Percentiles rank a stretch among this genome's conserved stretches.
Evolutionary conservation across 2,888 invertebrate species (phyloP).

Genomic region (Lampropteryx suffumata): DNA sequence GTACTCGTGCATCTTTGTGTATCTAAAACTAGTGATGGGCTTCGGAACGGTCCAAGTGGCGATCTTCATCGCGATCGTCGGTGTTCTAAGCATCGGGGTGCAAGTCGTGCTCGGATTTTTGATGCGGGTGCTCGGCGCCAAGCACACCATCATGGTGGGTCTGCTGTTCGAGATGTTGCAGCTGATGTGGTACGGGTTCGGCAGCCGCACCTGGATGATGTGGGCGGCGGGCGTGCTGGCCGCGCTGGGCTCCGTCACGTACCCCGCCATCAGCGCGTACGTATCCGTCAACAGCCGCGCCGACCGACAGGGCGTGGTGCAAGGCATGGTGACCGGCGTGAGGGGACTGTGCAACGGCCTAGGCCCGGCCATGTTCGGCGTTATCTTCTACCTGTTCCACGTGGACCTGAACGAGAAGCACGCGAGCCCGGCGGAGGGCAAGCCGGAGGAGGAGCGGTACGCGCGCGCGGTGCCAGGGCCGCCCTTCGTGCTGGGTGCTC

Average conservation of each 20-base stretch:
- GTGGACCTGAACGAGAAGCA: constrained; percentile 96
- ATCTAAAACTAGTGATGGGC: constrained; percentile 98
- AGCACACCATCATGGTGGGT: constrained; percentile 98
- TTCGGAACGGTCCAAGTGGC: constrained; percentile 98
- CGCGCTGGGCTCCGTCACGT: constrained; percentile 97
- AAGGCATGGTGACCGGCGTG: constrained; percentile 99
- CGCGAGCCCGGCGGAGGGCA: constrained; percentile 46
- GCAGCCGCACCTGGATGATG: constrained; percentile 99
- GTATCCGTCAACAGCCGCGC: constrained; percentile 98
- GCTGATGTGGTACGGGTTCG: constrained; percentile 98
- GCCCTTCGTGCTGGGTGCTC: constrained; percentile 98
- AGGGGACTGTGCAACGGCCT: constrained; percentile 98
- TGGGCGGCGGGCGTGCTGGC: constrained; percentile 99
- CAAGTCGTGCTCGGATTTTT: constrained; percentile 94
- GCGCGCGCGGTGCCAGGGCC: constrained; percentile 96
- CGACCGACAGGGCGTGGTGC: constrained; percentile 98
- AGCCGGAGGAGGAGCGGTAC: constrained; percentile 72
- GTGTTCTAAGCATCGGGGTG: constrained; percentile 96
- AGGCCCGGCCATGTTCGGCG: constrained; percentile 99
- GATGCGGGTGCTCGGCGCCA: constrained; percentile 94
- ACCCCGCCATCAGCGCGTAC: constrained; percentile 99
- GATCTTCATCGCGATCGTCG: constrained; percentile 98
- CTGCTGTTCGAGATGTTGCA: constrained; percentile 98
- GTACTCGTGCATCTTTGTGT: constrained; percentile 99
- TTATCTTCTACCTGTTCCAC: constrained; percentile 99